Conservation (phyloP, 2,888 invertebrate genomes). For the Lapara coniferarum region DNA sequence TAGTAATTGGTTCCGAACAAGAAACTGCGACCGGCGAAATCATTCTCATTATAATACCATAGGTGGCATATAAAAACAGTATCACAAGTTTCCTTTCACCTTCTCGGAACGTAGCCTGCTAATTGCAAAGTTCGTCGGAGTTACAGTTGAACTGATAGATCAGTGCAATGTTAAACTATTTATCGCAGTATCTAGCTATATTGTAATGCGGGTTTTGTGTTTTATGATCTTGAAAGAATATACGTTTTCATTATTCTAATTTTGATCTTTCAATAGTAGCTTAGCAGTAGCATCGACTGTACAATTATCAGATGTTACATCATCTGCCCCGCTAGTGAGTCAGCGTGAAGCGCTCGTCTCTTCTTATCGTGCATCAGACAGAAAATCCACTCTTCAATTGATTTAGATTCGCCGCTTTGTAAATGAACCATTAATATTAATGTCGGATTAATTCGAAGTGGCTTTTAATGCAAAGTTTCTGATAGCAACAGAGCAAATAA, state of each 20-base stretch:
- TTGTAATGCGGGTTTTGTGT: background rate
- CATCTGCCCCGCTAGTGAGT: conserved; percentile 8
- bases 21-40: conserved; percentile 62
- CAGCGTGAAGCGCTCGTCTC: conserved; percentile 14
- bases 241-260: conserved; percentile 11
- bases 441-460: background rate
- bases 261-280: conserved; percentile 22
- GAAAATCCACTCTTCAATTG: conserved; percentile 6
- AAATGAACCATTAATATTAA: conserved; percentile 11
- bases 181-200: conserved; percentile 1
- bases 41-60: conserved; percentile 67
- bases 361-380: conserved; percentile 21
- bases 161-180: conserved; percentile 3
- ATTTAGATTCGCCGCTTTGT: conserved; percentile 13
- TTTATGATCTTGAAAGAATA: background rate
- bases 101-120: conserved; percentile 63
- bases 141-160: conserved; percentile 50
- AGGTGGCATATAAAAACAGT: conserved; percentile 60
- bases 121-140: conserved; percentile 50
- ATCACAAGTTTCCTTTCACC: conserved; percentile 69
- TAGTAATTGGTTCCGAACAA: conserved; percentile 68
- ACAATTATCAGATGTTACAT: conserved; percentile 24
- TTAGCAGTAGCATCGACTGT: conserved; percentile 14
- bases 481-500: background rate
- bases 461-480: background rate